Evolutionary conservation across 2,113 vertebrate genomes (phyloP).

Genomic region (Alouatta palliata): DNA sequence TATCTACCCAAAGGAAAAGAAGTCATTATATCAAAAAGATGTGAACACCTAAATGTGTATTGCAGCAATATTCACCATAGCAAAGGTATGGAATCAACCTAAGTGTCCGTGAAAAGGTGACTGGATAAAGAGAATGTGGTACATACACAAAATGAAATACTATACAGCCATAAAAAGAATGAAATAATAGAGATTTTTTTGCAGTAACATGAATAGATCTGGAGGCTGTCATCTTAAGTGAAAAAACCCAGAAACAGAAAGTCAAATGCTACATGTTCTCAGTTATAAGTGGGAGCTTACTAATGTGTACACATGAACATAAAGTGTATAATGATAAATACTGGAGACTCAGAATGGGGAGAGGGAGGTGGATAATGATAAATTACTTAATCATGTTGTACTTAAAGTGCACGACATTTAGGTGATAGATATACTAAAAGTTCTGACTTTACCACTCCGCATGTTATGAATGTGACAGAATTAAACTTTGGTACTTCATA

Average conservation of each 20-base stretch:
- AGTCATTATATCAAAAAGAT: not conserved
- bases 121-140: not conserved
- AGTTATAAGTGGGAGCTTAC: not conserved
- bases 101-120: not conserved
- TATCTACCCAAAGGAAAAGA: not conserved
- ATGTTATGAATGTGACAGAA: not conserved
- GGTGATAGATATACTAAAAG: not conserved
- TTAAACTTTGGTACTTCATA: not conserved
- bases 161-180: not conserved
- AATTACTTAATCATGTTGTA: not conserved
- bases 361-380: not conserved
- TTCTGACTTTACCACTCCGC: not conserved
- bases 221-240: not conserved
- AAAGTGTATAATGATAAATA: not conserved
- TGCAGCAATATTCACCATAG: not conserved
- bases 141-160: not conserved
- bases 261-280: not conserved
- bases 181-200: not conserved
- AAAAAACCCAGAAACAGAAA: not conserved
- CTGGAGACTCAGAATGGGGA: not conserved
- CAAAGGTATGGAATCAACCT: not conserved
- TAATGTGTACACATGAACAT: not conserved
- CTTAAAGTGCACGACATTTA: not conserved
- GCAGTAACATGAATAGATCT: not conserved
- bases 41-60: not conserved